A percentile compares a stretch with the other conserved stretches of the same genome.
These are phyloP conservation scores for Atethmia centrago DNA, from an alignment of 2,888 invertebrate species.

Conservation along the genomic window DNA sequence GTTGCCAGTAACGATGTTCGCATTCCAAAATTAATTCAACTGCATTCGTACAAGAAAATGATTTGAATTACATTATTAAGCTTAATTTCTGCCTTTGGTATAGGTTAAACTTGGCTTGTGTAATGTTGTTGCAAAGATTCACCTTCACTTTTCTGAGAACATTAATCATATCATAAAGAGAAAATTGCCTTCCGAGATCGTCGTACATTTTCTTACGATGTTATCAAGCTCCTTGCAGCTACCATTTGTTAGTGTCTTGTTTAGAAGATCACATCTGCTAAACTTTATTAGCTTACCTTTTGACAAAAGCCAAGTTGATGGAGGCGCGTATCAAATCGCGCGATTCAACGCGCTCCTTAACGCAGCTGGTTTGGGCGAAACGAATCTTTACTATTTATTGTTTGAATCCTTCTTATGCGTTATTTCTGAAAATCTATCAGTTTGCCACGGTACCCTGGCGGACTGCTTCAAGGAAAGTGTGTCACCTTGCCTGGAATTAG, in stretches of 20 bases:
- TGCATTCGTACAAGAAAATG: constrained; percentile 66
- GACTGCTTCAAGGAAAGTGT: constrained; percentile 80
- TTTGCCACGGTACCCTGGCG: constrained; percentile 78
- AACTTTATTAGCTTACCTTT: constrained; percentile 88
- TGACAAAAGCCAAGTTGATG: constrained; percentile 87
- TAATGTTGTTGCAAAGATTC: constrained; percentile 31
- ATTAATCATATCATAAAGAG: constrained; percentile 78
- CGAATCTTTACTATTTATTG: constrained; percentile 89
- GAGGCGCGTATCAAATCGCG: constrained; percentile 89
- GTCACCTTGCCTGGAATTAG: constrained; percentile 89
- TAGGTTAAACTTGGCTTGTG: constrained; percentile 17
- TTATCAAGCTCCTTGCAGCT: constrained; percentile 77
- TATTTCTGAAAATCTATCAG: constrained; percentile 88
- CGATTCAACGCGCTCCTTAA: constrained; percentile 87
- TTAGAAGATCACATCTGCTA: constrained; percentile 90
- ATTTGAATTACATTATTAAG: constrained; percentile 68
- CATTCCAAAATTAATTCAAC: constrained; percentile 77
- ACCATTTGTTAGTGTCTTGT: constrained; percentile 89
- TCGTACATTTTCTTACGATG: constrained; percentile 77
- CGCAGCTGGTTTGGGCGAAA: constrained; percentile 88
- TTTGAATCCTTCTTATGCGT: constrained; percentile 86
- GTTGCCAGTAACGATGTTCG: constrained; percentile 75
- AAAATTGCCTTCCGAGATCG: constrained; percentile 78
- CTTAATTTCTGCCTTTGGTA: constrained; percentile 43
- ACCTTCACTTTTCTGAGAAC: constrained; percentile 57